Base-by-base conservation (phyloP, 2,888 invertebrate species). In the Thymelicus acteon region DNA sequence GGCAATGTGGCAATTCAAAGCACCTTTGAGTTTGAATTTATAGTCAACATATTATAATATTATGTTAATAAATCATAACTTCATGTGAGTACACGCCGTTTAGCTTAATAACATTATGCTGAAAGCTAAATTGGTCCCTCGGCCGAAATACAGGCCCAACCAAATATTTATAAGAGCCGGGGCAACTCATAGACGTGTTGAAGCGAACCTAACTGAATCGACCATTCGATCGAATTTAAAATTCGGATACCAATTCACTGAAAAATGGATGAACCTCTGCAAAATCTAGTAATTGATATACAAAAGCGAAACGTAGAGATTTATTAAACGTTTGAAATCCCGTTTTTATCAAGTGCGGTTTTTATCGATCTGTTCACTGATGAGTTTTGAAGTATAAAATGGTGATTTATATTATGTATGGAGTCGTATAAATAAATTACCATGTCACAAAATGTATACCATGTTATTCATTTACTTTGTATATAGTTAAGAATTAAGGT, bases 161-260 rank as follows among this genome's bases (percentile, higher is more conserved):
- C 24, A 24, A 54, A 54, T 24, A 52, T 52, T 52, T 52, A 52
- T 19, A 52, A 52, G 52, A 49, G 19, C 8, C 52, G 6, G 49
- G 6, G 49, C 6, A 54, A 24, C 19, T 54, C 54, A 54, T 24
- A 24, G 54, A 10, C 15, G 54, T 54, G 54, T 54, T 54, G 52
- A 19, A 19, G 19, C 54, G 24, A 54, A 10, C 54, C 24, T 54
- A 54, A 54, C 10, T 12, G 24, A 54, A 24, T 54, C 6, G 54
- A 10, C 24, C 54, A 54, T 54, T 54, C n/a, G 54, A 54, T 54
- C 54, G 24, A 24, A 54, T 54, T 54, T 54, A 54, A 54, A 54
- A 54, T 54, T 12, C 24, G 24, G 6, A 24, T n/a, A 31, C 24
- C 54, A 54, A 24, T 54, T 24, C 54, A 54, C 52, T 52, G 12